Base-by-base conservation (phyloP, 2,888 invertebrate genomes). In the Meandrusa payeni region DNA sequence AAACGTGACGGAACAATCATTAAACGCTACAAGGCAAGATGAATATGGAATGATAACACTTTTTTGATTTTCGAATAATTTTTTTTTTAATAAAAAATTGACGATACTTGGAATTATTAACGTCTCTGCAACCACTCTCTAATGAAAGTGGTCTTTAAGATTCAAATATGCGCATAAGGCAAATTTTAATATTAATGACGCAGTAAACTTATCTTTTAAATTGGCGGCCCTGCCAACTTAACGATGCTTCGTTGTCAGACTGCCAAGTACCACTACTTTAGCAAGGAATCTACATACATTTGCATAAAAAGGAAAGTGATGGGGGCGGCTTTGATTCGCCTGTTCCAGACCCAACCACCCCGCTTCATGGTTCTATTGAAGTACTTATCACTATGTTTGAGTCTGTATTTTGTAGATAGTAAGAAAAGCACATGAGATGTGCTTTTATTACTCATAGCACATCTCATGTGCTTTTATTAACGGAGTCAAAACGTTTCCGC, bases 271-370 rank as follows among this genome's bases (percentile, higher is more conserved):
- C 43, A 43, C 43, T 43, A 43, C 43, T 43, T 33, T 43, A 38
- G 32, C 38, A 32, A 43, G 42, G 52, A 57, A 75, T 80, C 68
- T 76, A 63, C 73, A 78, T 77, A 69, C 54, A 77, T 80, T 78
- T 71, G 64, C 75, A 77, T 79, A 73, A 75, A 69, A 37, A 38
- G 26, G 38, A 43, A 43, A 66, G 59, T 58, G 50, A 55, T 52
- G 41, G 28, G 51, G 28, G 20, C n/a, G 54, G 51, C 54, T 53
- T 53, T 54, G 57, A 59, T 64, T 59, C 54, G 56, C 58, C 51
- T 52, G 54, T 57, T 28, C 11, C 39, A 19, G 5, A 13, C 26
- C 27, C 7, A 5, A 15, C 13, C 27, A 11, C 37, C 26, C 31
- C 10, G 11, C 15, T 29, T 15, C 20, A 38, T 32, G 32, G 26